phyloP scores from a whole-genome alignment of 2,113 vertebrate species.

The Neomonachus schauinslandi region DNA sequence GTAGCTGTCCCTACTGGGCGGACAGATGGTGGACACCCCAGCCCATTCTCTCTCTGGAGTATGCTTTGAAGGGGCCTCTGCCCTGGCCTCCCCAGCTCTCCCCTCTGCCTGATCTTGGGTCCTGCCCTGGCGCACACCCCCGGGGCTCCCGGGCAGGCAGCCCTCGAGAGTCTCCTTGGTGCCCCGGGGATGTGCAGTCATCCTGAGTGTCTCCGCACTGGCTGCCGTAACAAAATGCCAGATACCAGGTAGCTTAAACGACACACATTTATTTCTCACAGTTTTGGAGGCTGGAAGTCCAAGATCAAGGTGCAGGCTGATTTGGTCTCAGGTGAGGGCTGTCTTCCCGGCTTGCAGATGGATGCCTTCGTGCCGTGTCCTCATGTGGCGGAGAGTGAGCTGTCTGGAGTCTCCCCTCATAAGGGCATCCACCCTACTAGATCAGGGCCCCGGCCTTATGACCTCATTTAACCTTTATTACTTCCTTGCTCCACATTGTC shows the following conservation, averaged over 20 bases:
- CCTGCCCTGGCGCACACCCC: accelerated
- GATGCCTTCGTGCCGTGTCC: neutral
- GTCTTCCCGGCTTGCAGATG: neutral
- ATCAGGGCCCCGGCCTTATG: neutral
- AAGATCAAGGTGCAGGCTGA: neutral
- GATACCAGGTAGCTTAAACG: neutral
- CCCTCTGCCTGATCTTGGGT: neutral
- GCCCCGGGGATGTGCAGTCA: neutral
- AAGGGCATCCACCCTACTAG: neutral
- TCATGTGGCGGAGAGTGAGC: neutral
- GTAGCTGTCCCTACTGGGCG: neutral
- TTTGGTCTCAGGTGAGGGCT: neutral
- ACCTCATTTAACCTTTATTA: neutral
- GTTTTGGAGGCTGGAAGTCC: neutral
- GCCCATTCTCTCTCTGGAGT: neutral
- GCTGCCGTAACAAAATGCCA: neutral
- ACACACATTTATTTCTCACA: neutral
- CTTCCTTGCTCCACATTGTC: neutral
- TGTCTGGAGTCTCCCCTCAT: neutral
- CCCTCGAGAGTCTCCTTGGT: neutral
- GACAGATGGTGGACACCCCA: neutral
- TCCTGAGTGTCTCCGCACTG: neutral
- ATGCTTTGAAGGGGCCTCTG: neutral
- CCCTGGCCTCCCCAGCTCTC: neutral
- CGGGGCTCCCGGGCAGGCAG: neutral